Percentiles rank a stretch among this genome's conserved stretches.
Evolutionary conservation across 35 echinoderm and acorn worm genomes (phyloP).

Genomic region (Ophioderma brevispina): DNA sequence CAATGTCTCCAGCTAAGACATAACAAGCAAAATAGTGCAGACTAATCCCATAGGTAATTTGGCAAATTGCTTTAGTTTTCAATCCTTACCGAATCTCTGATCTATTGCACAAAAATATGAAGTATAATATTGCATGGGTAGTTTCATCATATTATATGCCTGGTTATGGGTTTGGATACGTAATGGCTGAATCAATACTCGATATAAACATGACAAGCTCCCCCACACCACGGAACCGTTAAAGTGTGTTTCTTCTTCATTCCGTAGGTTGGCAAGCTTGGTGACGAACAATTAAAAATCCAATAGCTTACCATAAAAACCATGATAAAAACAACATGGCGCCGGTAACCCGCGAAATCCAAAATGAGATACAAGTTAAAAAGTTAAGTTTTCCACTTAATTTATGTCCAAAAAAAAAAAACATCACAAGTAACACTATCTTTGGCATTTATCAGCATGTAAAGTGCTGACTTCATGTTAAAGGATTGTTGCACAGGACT

Average conservation of each 20-base stretch:
- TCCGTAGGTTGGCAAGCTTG: not conserved
- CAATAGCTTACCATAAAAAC: not conserved
- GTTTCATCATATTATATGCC: not conserved
- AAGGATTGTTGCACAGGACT: too few relatives aligned
- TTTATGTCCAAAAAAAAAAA: too few relatives aligned
- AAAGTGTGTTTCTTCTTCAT: not conserved
- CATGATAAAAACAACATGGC: not conserved
- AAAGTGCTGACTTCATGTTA: too few relatives aligned
- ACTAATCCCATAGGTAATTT: not conserved
- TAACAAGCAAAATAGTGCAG: not conserved
- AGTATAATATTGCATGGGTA: not conserved
- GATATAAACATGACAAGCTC: not conserved
- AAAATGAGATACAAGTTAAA: not conserved
- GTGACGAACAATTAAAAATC: not conserved
- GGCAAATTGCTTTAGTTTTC: not conserved
- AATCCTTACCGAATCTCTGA: not conserved
- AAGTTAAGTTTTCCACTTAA: not conserved
- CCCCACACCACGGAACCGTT: too few relatives aligned
- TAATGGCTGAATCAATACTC: not conserved
- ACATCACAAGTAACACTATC: too few relatives aligned
- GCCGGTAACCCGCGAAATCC: not conserved
- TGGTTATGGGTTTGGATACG: not conserved
- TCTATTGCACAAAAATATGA: not conserved
- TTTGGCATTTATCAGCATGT: too few relatives aligned
- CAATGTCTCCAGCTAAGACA: too few relatives aligned